phyloP scores from a whole-genome alignment of 2,888 invertebrate species.

The Drosophila emarginata region DNA sequence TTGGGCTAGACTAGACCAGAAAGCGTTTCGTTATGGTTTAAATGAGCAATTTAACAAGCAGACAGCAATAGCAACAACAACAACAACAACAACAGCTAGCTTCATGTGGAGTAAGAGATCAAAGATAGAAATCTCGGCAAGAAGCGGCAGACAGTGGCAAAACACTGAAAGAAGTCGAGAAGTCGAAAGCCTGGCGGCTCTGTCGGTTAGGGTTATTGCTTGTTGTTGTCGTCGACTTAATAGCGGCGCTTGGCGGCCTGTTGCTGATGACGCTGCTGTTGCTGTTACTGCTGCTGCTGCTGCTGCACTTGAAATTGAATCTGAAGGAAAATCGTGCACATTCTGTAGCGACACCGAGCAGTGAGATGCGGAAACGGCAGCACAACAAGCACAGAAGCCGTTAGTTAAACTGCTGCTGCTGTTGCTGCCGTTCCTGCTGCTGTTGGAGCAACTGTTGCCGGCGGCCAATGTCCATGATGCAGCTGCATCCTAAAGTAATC shows the following conservation, averaged over 20 bases:
- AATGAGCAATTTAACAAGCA: conserved; percentile 77
- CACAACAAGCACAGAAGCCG: conserved; percentile 77
- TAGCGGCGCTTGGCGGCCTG: conserved; percentile 71
- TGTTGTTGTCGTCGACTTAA: conserved; percentile 79
- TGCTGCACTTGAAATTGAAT: conserved; percentile 79
- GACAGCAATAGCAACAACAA: conserved; percentile 41
- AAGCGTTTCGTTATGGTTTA: conserved; percentile 72
- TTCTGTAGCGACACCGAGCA: conserved; percentile 78
- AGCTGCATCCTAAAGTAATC: conserved; percentile 62
- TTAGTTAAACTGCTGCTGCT: conserved; percentile 72
- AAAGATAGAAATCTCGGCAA: conserved; percentile 79
- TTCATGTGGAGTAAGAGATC: conserved; percentile 81
- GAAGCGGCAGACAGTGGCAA: conserved; percentile 76
- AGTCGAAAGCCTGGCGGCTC: conserved; percentile 42
- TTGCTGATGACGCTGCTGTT: conserved; percentile 38
- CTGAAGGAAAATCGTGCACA: conserved; percentile 75
- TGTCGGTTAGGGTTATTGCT: conserved; percentile 75
- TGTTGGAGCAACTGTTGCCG: conserved; percentile 35
- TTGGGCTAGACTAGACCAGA: conserved; percentile 31
- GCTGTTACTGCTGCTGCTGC: conserved; percentile 46
- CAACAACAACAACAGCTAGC: conserved; percentile 34
- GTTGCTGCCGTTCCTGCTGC: conserved; percentile 41
- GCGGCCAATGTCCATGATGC: conserved; percentile 65
- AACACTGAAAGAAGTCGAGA: conserved; percentile 44
- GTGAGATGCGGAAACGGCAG: conserved; percentile 80